phyloP scores from a whole-genome alignment of 2,113 vertebrate genomes.

The Hyla sarda region DNA sequence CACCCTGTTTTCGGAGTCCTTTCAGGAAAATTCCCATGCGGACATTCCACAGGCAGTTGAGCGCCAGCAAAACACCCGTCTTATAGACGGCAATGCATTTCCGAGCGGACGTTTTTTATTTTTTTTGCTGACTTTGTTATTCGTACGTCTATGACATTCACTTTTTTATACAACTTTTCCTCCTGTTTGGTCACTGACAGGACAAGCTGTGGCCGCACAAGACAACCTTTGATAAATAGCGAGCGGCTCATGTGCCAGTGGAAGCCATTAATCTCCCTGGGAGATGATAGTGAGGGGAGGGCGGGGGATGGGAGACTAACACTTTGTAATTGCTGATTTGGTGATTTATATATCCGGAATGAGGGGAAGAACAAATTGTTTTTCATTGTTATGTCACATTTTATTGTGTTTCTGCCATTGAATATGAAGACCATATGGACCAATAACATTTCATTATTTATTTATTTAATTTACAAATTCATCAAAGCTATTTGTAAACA shows the following conservation, averaged over 20 bases:
- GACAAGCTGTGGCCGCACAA: slow-evolving; percentile 53
- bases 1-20: too few species aligned
- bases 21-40: too few species aligned
- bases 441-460: too few species aligned
- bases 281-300: slow-evolving; percentile 65
- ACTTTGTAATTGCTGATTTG: slow-evolving; percentile 71
- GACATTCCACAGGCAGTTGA: too few species aligned
- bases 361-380: slow-evolving; percentile 60
- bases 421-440: background rate
- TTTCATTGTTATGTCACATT: slow-evolving; percentile 63
- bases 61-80: too few species aligned
- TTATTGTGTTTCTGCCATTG: background rate
- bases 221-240: slow-evolving; percentile 68
- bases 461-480: background rate
- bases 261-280: slow-evolving; percentile 70
- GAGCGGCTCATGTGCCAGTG: slow-evolving; percentile 66
- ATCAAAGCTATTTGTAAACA: background rate
- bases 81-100: too few species aligned
- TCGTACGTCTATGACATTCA: background rate
- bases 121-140: background rate
- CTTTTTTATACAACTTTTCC: background rate
- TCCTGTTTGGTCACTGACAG: slow-evolving; percentile 31
- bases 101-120: too few species aligned
- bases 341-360: slow-evolving; percentile 57
- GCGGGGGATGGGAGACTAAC: slow-evolving; percentile 59